Evolutionary conservation across 92 coral and sea anemone species (phyloP), one percentile per base, ranked within the genome.

Genomic region (Blastomussa wellsi): DNA sequence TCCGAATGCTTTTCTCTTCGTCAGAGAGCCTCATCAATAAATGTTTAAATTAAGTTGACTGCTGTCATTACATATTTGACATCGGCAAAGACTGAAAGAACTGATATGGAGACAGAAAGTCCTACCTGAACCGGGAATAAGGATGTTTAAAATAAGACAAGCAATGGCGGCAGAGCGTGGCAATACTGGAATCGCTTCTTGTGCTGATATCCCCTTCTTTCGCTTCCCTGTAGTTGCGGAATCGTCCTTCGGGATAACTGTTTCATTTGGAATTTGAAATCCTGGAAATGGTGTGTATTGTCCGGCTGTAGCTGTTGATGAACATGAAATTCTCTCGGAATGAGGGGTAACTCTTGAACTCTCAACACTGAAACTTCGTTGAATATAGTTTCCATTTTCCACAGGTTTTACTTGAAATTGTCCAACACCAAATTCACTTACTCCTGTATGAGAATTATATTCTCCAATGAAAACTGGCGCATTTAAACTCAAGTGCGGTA

Each of bases 71-170:
- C 38, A 17, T 81, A 20, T 71, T 82, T 70, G 86, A 36, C 71
- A 52, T 22, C 37, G 29, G 78, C 33, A 82, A 51, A 70, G 74
- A n/a, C n/a, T n/a, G n/a, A 67, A 80, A 80, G 51, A 44, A 59
- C 52, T 3, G 75, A 35, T n/a, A n/a, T 57, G 62, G 68, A 72
- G 75, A 67, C 59, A 26, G 73, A 19, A 57, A 74, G 52, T 44
- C 92, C 77, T 85, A 97, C 99, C 99, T 88, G 92, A 91, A 8
- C 99, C 99, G 35, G 99, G 99, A 11, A 94, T 42, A 26, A 93
- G 0, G 57, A 97, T 79, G 91, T 97, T 97, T 42, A 93, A 88
- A 75, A 97, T 86, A 33, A 97, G 93, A 81, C 99, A 97, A 32
- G 90, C 41, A 28, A 97, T 88, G 32, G 99, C 99, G 11, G 91